Base-by-base conservation (phyloP, 1,140 invertebrate species). In the Drosophila auraria region DNA sequence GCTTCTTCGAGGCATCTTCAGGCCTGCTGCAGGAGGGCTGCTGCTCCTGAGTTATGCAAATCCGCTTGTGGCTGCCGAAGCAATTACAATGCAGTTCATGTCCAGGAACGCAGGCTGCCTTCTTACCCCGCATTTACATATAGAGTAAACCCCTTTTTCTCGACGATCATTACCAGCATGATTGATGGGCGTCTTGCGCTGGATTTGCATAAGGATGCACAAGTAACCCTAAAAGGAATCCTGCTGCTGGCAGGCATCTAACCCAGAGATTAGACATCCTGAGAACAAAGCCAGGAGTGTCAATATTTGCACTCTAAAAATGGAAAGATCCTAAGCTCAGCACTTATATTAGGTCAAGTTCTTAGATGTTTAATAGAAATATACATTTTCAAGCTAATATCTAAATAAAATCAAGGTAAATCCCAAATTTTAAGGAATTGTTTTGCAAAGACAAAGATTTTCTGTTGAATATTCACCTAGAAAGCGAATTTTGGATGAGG, bases 51-150 rank as follows among this genome's bases (percentile, higher is more conserved):
- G 33, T 42, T 58, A 83, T 69, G 74, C 44, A 78, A 84, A 83
- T 87, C 80, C 69, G 74, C 64, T 78, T 78, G 75, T 59, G 80
- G 65, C 40, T 68, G 47, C 51, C 36, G n/a, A 6, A 54, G 50
- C 50, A 86, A 83, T 87, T 83, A 65, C 54, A 87, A 87, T 83
- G 83, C 83, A 87, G 83, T 64, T 75, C 82, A 82, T 75, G 79
- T 82, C 36, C 51, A 51, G 38, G 44, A 20, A 25, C 45, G 40
- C 49, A 50, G 38, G 63, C 68, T 69, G 68, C 40, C 68, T 71
- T 68, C 68, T 69, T 69, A 68, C 23, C 47, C 23, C 54, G 58
- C 60, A 71, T 62, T 82, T 77, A 64, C 60, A 76, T 47, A 56
- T 38, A 47, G 47, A 25, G 33, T 56, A 54, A 53, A 38, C 44